A percentile compares a stretch with the other conserved stretches of the same genome.
phyloP scores from a whole-genome alignment of 2,888 invertebrate species.

The Nomada goodeniana region DNA sequence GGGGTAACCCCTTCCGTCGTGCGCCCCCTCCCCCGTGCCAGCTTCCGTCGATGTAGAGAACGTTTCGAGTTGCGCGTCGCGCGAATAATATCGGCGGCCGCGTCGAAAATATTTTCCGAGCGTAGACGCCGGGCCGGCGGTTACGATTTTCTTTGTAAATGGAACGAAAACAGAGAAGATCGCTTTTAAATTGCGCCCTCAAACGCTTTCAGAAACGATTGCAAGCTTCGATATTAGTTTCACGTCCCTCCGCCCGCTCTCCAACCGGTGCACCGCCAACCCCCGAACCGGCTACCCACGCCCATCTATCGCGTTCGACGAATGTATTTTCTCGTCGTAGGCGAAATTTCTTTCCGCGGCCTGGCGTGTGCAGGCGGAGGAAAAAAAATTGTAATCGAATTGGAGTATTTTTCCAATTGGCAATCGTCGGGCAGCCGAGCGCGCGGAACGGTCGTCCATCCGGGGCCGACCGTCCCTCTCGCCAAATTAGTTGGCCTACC shows the following conservation, averaged over 20 bases:
- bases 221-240: slow-evolving; percentile 69
- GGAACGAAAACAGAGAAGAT: slow-evolving; percentile 68
- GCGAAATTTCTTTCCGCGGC: slow-evolving; percentile 69
- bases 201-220: slow-evolving; percentile 69
- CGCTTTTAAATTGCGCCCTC: slow-evolving; percentile 69
- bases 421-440: slow-evolving; percentile 69
- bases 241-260: slow-evolving; percentile 46
- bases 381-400: slow-evolving; percentile 76
- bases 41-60: neutral
- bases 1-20: neutral
- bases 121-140: slow-evolving; percentile 26
- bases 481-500: slow-evolving; percentile 79
- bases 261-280: neutral
- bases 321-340: slow-evolving; percentile 53
- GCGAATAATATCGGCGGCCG: slow-evolving; percentile 3
- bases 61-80: neutral
- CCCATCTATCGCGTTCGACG: slow-evolving; percentile 52
- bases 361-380: slow-evolving; percentile 60
- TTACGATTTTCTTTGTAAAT: slow-evolving; percentile 64
- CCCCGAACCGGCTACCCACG: slow-evolving; percentile 12
- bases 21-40: neutral
- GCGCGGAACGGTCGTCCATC: slow-evolving; percentile 65
- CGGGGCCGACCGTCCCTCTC: slow-evolving; percentile 41
- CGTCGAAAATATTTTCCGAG: slow-evolving; percentile 34
- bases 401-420: slow-evolving; percentile 77